phyloP scores from a whole-genome alignment of 2,797 vertebrate genomes.

The Sparus aurata region DNA sequence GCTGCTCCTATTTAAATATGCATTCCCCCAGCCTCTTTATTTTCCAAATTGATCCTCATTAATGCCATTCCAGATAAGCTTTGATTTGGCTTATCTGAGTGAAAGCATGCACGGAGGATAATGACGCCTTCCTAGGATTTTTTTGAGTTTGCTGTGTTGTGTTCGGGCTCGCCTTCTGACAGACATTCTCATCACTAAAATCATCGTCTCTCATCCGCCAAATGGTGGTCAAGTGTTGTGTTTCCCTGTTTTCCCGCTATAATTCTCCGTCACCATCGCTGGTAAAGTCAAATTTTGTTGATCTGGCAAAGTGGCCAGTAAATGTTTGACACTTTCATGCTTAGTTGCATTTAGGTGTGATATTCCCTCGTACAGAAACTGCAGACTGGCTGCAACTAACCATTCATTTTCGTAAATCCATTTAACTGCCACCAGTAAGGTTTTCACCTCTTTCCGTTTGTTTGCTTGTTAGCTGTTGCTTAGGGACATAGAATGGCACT shows the following conservation, averaged over 20 bases:
- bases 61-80: slow-evolving; percentile 74
- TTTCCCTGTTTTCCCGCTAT: slow-evolving; percentile 2
- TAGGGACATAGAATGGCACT: too few relatives aligned
- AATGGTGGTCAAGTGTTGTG: slow-evolving; percentile 28
- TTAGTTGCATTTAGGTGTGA: neutral
- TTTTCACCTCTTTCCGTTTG: too few relatives aligned
- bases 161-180: slow-evolving; percentile 13
- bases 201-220: slow-evolving; percentile 15
- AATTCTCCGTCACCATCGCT: neutral
- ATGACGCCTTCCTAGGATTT: slow-evolving; percentile 56
- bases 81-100: slow-evolving; percentile 68
- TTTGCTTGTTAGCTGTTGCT: too few relatives aligned
- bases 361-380: neutral
- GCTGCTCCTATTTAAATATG: slow-evolving; percentile 70
- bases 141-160: slow-evolving; percentile 31
- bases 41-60: slow-evolving; percentile 78
- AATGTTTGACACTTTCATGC: neutral
- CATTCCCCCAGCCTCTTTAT: slow-evolving; percentile 64
- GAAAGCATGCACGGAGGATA: slow-evolving; percentile 66
- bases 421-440: too few relatives aligned
- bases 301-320: neutral
- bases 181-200: slow-evolving; percentile 2
- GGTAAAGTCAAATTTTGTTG: slow-evolving; percentile 13
- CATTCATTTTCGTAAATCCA: too few relatives aligned
- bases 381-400: neutral